Conservation (phyloP, 2,888 invertebrate genomes). For the Scaptomyza caliginosa region DNA sequence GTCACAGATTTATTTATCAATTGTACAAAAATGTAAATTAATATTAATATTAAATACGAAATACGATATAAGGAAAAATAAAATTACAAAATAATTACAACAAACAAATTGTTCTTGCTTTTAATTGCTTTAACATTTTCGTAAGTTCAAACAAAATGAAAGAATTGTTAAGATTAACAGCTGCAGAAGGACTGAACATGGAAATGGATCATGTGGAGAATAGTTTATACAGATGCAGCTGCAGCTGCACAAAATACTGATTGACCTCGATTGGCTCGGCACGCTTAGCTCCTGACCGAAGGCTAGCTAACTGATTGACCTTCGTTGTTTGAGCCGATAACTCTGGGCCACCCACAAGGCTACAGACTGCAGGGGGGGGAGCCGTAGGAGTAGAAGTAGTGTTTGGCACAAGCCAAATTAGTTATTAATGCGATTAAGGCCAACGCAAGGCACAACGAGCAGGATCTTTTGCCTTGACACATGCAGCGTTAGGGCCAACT, state of each 20-base stretch:
- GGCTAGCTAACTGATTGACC: constrained; percentile 24
- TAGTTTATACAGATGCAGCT: constrained; percentile 7
- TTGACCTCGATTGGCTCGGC: constrained; percentile 29
- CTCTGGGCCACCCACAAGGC: constrained; percentile 53
- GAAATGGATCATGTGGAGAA: constrained; percentile 54
- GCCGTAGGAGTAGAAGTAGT: constrained; percentile 51
- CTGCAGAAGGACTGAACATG: too few species aligned
- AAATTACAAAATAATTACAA: constrained; percentile 31
- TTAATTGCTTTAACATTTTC: too few species aligned
- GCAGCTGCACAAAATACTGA: constrained; percentile 12
- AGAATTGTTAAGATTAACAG: background rate
- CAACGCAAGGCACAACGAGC: constrained; percentile 49
- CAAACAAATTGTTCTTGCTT: background rate
- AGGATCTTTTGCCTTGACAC: constrained; percentile 12
- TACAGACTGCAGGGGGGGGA: constrained; percentile 38
- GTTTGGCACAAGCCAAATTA: constrained; percentile 65
- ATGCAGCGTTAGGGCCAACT: constrained; percentile 32
- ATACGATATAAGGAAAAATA: constrained; percentile 47
- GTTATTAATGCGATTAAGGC: constrained; percentile 64
- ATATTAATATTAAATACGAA: constrained; percentile 20
- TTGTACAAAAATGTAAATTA: constrained; percentile 52
- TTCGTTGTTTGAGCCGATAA: constrained; percentile 15
- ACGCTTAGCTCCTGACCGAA: constrained; percentile 18
- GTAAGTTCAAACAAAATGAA: background rate
- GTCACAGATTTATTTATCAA: constrained; percentile 41